Conservation (phyloP, 2,113 vertebrate species). For the Nycticryphes semicollaris region DNA sequence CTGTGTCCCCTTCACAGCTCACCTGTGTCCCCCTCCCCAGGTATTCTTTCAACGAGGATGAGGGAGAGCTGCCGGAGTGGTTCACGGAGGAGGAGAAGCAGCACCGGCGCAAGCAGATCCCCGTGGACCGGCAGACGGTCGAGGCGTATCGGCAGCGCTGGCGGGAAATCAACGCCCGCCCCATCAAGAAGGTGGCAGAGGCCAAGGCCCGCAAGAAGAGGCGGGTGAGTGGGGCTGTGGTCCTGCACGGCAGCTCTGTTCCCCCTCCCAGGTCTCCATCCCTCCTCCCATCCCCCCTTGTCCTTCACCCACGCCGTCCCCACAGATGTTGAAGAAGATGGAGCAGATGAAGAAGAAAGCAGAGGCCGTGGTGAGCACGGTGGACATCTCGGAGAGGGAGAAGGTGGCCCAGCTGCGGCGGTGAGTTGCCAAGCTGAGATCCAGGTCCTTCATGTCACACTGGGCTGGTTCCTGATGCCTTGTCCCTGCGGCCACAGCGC, state of each 20-base stretch:
- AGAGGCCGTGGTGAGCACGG: conserved; percentile 90
- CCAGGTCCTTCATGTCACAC: accelerated
- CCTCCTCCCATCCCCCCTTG: accelerated
- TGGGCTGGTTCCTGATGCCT: neutral
- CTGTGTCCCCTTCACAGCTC: accelerated
- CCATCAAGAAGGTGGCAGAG: conserved; percentile 94
- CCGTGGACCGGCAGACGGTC: conserved; percentile 85
- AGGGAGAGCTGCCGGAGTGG: conserved; percentile 89
- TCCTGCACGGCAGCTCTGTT: accelerated
- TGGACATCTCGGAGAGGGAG: conserved; percentile 93
- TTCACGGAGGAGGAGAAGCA: conserved; percentile 88
- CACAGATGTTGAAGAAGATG: conserved; percentile 92
- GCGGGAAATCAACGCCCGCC: conserved; percentile 91
- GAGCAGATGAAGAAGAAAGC: conserved; percentile 96
- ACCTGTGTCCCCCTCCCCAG: conserved; percentile 27
- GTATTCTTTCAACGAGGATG: conserved; percentile 85
- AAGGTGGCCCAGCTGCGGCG: conserved; percentile 91
- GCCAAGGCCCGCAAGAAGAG: conserved; percentile 97
- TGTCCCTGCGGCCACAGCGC: accelerated
- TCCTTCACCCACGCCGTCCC: neutral
- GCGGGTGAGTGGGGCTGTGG: conserved; percentile 77
- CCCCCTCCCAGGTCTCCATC: accelerated
- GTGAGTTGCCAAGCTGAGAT: conserved; percentile 59
- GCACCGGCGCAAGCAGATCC: conserved; percentile 83
- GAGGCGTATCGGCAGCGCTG: conserved; percentile 90